These are phyloP conservation scores for Gymnarchus niloticus DNA, from an alignment of 2,113 vertebrate genomes.

Conservation along the genomic window DNA sequence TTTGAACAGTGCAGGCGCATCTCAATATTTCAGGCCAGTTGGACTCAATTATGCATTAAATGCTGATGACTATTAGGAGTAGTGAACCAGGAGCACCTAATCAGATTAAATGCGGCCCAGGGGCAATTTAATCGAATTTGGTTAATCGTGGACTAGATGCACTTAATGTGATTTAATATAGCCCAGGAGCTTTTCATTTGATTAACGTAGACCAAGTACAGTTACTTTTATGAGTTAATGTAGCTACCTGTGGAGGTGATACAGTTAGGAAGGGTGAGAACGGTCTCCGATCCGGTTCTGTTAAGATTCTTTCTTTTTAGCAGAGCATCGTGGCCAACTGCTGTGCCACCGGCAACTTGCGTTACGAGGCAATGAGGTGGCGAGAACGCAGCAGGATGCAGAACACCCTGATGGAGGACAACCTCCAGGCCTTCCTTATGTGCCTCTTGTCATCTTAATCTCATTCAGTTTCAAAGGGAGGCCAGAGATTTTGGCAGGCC, in stretches of 20 bases:
- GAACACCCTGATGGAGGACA: neutral
- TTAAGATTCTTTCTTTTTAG: neutral
- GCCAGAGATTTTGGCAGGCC: too few species aligned
- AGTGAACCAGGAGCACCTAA: neutral
- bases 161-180: neutral
- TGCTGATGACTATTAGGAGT: neutral
- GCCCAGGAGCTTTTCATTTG: neutral
- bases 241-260: neutral
- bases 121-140: neutral
- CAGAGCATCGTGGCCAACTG: too few species aligned
- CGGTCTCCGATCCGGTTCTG: neutral
- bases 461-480: neutral
- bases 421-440: neutral
- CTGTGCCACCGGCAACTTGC: neutral
- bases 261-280: neutral
- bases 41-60: neutral
- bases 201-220: neutral
- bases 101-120: neutral
- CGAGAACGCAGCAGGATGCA: neutral
- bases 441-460: neutral
- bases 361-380: neutral
- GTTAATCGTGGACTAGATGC: neutral
- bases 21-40: neutral
- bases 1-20: neutral
- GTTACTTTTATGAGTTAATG: neutral